Percentiles rank a stretch among this genome's conserved stretches.
phyloP scores from a whole-genome alignment of 1,140 invertebrate species.

The Drosophila willistoni region DNA sequence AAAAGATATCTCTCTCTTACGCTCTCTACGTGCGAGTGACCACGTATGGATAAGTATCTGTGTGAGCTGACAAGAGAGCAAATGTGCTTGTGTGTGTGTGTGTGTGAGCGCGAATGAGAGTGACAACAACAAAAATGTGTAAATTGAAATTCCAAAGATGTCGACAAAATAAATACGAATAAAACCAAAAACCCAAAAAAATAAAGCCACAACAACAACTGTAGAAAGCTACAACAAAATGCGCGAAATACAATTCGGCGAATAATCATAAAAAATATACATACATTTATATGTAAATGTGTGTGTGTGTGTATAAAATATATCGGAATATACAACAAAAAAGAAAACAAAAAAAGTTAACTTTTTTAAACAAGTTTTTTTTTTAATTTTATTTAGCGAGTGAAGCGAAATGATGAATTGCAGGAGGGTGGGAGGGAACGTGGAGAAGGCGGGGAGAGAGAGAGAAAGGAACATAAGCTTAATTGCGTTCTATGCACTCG shows the following conservation, averaged over 20 bases:
- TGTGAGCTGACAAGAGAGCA: constrained; percentile 40
- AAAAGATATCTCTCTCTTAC: background rate
- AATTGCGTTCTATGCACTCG: constrained; percentile 55
- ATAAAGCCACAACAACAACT: constrained; percentile 46
- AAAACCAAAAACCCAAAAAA: constrained; percentile 53
- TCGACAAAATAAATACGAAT: constrained; percentile 76
- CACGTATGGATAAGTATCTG: constrained; percentile 50
- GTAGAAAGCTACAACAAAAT: constrained; percentile 77
- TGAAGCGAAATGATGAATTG: constrained; percentile 39
- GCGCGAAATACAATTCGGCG: constrained; percentile 76
- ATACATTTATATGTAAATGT: constrained; percentile 28
- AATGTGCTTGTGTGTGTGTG: constrained; percentile 25
- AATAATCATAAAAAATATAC: constrained; percentile 56
- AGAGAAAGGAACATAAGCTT: constrained; percentile 16
- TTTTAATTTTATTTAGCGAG: constrained; percentile 25
- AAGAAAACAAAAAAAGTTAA: constrained; percentile 42
- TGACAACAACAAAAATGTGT: constrained; percentile 77
- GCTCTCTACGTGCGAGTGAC: constrained; percentile 37
- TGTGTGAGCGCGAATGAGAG: constrained; percentile 37
- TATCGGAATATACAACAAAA: constrained; percentile 14
- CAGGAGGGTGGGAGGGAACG: background rate
- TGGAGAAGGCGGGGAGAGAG: background rate
- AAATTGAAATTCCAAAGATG: constrained; percentile 82
- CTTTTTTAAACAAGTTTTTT: constrained; percentile 75
- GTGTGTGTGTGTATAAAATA: constrained; percentile 9